Conservation (phyloP, 2,797 vertebrate species). For the Pteropus rufus region DNA sequence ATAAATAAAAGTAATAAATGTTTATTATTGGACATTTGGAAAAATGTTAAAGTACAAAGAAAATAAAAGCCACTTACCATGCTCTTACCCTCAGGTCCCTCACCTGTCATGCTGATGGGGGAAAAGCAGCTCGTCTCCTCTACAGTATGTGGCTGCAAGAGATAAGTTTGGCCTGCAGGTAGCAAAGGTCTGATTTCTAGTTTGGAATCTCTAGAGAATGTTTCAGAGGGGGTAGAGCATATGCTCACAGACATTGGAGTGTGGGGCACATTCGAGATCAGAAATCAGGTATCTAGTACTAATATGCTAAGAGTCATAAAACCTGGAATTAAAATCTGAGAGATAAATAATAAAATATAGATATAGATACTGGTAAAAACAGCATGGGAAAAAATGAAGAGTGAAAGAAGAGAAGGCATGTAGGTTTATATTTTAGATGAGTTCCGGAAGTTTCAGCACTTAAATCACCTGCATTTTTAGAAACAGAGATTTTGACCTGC, state of each 20-base stretch:
- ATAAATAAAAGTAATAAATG: neutral
- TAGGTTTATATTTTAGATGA: neutral
- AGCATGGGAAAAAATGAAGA: neutral
- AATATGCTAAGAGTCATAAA: neutral
- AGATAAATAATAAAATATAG: neutral
- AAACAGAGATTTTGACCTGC: neutral
- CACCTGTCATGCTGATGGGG: neutral
- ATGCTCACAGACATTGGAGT: neutral
- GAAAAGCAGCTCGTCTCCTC: neutral
- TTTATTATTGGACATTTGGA: neutral
- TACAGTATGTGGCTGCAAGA: neutral
- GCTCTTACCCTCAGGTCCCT: neutral
- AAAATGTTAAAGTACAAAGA: neutral
- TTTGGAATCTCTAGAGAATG: neutral
- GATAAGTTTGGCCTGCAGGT: neutral
- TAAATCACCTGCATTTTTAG: neutral
- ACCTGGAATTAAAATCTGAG: conserved; percentile 22
- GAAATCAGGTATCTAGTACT: neutral
- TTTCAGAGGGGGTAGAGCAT: neutral
- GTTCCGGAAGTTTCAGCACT: neutral
- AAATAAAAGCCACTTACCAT: neutral
- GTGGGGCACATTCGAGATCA: neutral
- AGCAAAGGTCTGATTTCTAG: neutral
- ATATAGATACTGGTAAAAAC: neutral
- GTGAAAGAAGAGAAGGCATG: neutral